A percentile compares a stretch with the other conserved stretches of the same genome.
Evolutionary conservation across 2,113 vertebrate species (phyloP).

Genomic region (Otocyon megalotis): DNA sequence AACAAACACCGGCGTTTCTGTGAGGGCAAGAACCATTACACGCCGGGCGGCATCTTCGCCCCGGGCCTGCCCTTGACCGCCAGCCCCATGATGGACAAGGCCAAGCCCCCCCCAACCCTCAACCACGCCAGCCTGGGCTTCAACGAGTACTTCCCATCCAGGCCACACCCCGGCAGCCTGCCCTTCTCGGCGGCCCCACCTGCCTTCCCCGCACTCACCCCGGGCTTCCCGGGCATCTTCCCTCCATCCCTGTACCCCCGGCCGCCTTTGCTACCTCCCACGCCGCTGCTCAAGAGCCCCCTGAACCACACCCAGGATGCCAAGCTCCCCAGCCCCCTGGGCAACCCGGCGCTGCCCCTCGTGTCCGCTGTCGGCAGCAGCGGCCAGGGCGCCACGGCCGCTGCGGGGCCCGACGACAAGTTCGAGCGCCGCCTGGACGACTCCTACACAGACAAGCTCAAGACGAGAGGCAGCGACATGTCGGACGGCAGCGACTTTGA

Average conservation of each 20-base stretch:
- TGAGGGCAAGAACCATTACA: slow-evolving; percentile 99
- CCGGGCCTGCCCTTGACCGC: slow-evolving; percentile 95
- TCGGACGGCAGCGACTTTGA: slow-evolving; percentile 99
- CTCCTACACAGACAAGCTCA: slow-evolving; percentile 91
- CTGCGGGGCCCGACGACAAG: slow-evolving; percentile 87
- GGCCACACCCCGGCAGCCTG: slow-evolving; percentile 93
- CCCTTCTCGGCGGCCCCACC: slow-evolving; percentile 92
- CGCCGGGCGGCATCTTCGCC: slow-evolving; percentile 92
- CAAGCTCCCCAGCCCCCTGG: slow-evolving; percentile 94
- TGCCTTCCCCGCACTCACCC: slow-evolving; percentile 90
- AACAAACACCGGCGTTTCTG: slow-evolving; percentile 99
- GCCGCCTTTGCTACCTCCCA: slow-evolving; percentile 96
- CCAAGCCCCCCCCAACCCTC: slow-evolving; percentile 92
- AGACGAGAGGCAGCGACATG: slow-evolving; percentile 94
- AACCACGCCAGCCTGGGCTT: slow-evolving; percentile 95
- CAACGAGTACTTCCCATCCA: slow-evolving; percentile 95
- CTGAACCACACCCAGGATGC: slow-evolving; percentile 92
- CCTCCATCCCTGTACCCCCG: slow-evolving; percentile 95
- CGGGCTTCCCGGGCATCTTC: slow-evolving; percentile 95
- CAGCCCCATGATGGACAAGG: slow-evolving; percentile 95
- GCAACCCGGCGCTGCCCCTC: slow-evolving; percentile 91
- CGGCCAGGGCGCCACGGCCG: slow-evolving; percentile 63
- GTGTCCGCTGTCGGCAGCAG: slow-evolving; percentile 90
- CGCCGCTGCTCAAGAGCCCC: slow-evolving; percentile 95
- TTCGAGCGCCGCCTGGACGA: slow-evolving; percentile 90